phyloP scores from a whole-genome alignment of 2,888 invertebrate genomes.

The Adineta ricciae region DNA sequence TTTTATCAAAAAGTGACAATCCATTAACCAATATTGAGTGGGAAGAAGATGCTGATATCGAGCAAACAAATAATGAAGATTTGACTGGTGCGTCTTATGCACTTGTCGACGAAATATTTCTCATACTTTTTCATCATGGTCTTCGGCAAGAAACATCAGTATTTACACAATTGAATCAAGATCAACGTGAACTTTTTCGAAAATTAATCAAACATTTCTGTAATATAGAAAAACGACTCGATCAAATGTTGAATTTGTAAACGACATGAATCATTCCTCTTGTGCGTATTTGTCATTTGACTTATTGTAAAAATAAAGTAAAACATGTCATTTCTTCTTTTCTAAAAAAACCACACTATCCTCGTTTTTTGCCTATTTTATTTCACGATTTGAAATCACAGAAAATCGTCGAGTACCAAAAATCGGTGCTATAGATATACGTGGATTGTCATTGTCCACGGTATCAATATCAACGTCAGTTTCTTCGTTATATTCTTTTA shows the following conservation, averaged over 20 bases:
- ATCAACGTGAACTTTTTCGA: neutral
- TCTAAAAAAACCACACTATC: no score
- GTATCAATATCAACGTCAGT: neutral
- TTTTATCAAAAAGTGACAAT: neutral
- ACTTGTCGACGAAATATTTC: slow-evolving; percentile 14
- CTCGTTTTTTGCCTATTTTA: neutral
- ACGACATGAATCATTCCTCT: neutral
- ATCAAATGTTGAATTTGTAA: neutral
- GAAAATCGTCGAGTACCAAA: neutral
- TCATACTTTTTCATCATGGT: neutral
- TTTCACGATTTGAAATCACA: neutral
- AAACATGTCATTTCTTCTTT: no score
- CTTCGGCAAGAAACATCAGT: neutral
- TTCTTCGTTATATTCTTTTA: neutral
- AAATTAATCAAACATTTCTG: slow-evolving; percentile 6
- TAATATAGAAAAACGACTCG: slow-evolving; percentile 10
- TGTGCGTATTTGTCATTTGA: no score
- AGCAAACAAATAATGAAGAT: neutral
- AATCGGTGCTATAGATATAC: neutral
- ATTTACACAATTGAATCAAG: neutral
- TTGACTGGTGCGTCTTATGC: neutral
- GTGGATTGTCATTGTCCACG: neutral
- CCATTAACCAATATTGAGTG: neutral
- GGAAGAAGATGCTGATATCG: neutral
- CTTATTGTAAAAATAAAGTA: neutral